These are phyloP conservation scores for Corynorhinus townsendii DNA, from an alignment of 2,113 vertebrate genomes.

Conservation along the genomic window DNA sequence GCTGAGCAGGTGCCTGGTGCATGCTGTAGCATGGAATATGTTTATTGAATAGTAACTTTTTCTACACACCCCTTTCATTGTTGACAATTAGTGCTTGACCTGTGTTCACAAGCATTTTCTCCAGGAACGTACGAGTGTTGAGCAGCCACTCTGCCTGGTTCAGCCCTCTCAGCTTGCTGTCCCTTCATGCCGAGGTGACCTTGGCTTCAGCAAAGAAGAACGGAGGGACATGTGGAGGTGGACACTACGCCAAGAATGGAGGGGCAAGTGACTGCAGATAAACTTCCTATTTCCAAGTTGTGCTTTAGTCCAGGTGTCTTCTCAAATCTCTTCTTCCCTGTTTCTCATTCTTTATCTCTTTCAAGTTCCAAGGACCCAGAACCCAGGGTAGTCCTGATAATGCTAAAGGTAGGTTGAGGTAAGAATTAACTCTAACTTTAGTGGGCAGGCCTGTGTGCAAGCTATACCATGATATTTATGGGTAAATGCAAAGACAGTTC, in stretches of 20 bases:
- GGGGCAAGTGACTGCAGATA: neutral
- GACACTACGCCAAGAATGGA: neutral
- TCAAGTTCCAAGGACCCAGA: neutral
- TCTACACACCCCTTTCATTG: neutral
- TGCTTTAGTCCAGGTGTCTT: neutral
- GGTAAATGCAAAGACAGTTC: neutral
- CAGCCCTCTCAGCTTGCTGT: neutral
- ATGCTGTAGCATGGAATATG: neutral
- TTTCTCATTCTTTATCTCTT: neutral
- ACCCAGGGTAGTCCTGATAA: neutral
- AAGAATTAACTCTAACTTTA: neutral
- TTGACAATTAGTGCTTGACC: neutral
- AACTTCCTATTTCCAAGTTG: neutral
- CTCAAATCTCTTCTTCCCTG: neutral
- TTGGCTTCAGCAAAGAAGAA: neutral
- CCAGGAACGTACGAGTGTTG: fast-evolving
- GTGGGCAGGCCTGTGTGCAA: neutral
- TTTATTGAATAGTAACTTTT: neutral
- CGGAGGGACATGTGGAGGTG: neutral
- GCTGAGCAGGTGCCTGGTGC: neutral
- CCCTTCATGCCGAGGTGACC: neutral
- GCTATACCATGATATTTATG: neutral
- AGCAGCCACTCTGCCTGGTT: neutral
- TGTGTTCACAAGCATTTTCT: neutral
- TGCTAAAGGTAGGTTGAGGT: neutral